Conservation (phyloP, 2,113 vertebrate genomes). For the Zosterops hypoxanthus region DNA sequence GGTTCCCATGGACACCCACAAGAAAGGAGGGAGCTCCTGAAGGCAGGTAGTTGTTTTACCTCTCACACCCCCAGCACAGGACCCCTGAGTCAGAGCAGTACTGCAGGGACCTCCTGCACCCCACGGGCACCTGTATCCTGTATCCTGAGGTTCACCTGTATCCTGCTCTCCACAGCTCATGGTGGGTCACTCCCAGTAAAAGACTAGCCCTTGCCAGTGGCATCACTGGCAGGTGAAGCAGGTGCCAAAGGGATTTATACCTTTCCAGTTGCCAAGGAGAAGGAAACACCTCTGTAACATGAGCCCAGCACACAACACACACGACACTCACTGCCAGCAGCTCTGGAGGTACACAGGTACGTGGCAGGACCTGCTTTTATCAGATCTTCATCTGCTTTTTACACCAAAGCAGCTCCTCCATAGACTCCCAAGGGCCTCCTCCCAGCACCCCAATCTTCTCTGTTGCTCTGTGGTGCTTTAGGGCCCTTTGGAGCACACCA, state of each 20-base stretch:
- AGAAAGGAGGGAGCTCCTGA: not conserved
- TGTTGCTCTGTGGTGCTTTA: not conserved
- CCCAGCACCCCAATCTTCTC: not conserved
- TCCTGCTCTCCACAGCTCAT: not conserved
- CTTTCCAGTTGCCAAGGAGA: not conserved
- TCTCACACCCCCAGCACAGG: not conserved
- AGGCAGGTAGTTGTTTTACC: not conserved
- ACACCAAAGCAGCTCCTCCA: not conserved
- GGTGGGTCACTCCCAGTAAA: not conserved
- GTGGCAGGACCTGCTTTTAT: not conserved
- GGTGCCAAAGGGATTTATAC: not conserved
- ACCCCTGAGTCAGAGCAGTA: not conserved
- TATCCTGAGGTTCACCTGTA: not conserved
- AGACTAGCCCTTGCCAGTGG: fast-evolving
- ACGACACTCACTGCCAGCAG: fast-evolving
- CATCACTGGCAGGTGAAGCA: not conserved
- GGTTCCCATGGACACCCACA: not conserved
- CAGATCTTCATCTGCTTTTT: not conserved
- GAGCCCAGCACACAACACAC: not conserved
- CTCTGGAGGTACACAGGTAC: fast-evolving
- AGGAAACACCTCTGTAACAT: not conserved
- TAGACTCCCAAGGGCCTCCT: not conserved
- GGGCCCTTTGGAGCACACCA: not conserved
- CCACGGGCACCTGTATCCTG: too few relatives aligned
- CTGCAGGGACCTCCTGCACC: fast-evolving